Evolutionary conservation across 1,140 invertebrate genomes (phyloP), one percentile per base, ranked within the genome.

Genomic region (Brachionus asplanchnoidis): DNA sequence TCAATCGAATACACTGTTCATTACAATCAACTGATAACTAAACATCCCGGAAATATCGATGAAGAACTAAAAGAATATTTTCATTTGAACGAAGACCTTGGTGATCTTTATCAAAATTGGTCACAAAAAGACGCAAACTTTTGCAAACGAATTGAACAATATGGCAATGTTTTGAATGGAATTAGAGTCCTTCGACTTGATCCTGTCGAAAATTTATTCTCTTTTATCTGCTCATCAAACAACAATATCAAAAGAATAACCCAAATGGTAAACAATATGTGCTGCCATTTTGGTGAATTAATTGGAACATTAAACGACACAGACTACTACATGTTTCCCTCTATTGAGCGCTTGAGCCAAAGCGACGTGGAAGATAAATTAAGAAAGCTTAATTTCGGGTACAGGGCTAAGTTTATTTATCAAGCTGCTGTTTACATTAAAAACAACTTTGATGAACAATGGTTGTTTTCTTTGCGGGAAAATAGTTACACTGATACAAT

Each of bases 171-270:
- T 23, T 68, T 82, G 32, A 42, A 65, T 26, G 82, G 96, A 1
- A 94, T 98, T 32, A 92, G 97, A 87, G 94, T 98, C 87, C 88
- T 99, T n/a, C 90, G 93, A 68, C 97, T 98, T 90, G 94, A 98
- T 86, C 93, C 95, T 0, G 91, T 95, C 2, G 97, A 99, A 91
- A 97, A 95, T 91, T 89, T 98, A 0, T 95, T 98, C 87, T 94
- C 95, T 12, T 98, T 98, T 88, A 97, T 98, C 86, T 99, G 97
- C 88, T 98, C 96, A 79, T 95, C 96, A 84, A 98, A 98, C 88
- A 99, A 99, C 89, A 95, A 98, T 87, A 97, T 99, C 77, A 91
- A 92, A 85, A 92, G 95, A 93, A 90, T 96, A 90, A 89, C 85
- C 85, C 85, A 91, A 23, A 96, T 99, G 95, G 94, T 99, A 7